Evolutionary conservation across 2,888 invertebrate genomes (phyloP).

Genomic region (Caradrina kadenii): DNA sequence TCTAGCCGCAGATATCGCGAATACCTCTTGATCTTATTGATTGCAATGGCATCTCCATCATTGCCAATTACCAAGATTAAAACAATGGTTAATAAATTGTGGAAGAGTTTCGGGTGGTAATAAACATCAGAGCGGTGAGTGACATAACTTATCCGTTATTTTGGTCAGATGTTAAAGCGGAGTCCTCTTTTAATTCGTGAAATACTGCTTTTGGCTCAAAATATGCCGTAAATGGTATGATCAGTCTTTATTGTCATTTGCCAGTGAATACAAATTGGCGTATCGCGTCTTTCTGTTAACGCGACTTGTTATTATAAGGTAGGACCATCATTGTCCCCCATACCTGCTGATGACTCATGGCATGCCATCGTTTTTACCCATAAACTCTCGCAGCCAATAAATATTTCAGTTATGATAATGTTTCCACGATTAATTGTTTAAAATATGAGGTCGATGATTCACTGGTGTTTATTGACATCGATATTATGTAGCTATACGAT

Average conservation of each 20-base stretch:
- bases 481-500: conserved; percentile 24
- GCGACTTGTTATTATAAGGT: conserved; percentile 64
- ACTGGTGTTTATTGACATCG: conserved; percentile 67
- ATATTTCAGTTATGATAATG: conserved; percentile 76
- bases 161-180: conserved; percentile 66
- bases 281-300: conserved; percentile 66
- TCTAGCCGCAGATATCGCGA: conserved; percentile 35
- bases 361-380: conserved; percentile 41
- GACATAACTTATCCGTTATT: conserved; percentile 70
- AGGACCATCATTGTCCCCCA: conserved; percentile 68
- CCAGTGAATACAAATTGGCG: conserved; percentile 74
- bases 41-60: conserved; percentile 48
- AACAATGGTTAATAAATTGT: conserved; percentile 77
- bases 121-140: conserved; percentile 66
- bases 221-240: conserved; percentile 70
- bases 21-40: conserved; percentile 45
- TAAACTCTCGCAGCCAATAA: conserved; percentile 64
- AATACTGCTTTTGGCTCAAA: conserved; percentile 73
- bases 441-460: conserved; percentile 72
- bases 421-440: conserved; percentile 67
- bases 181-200: conserved; percentile 69
- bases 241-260: conserved; percentile 75
- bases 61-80: conserved; percentile 64
- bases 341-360: conserved; percentile 73
- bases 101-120: conserved; percentile 64